A percentile compares a stretch with the other conserved stretches of the same genome.
These are phyloP conservation scores for Tetragnatha montana DNA, from an alignment of 2,888 invertebrate species.

Conservation along the genomic window DNA sequence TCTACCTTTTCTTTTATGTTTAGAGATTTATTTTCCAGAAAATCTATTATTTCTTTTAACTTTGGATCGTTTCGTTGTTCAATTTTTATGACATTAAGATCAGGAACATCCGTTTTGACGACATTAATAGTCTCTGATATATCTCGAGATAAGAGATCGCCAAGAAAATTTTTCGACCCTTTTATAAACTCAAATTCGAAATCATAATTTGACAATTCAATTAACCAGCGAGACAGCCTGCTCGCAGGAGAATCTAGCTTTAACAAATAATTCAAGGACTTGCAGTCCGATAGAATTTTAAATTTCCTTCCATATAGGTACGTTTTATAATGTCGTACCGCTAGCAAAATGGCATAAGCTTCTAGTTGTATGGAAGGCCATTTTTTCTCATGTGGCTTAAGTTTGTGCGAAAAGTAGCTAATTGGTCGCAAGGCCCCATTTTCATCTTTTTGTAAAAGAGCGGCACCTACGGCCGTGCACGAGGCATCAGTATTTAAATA, in stretches of 20 bases:
- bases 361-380: background rate
- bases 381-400: constrained; percentile 1
- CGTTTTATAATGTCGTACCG: background rate
- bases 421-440: background rate
- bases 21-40: background rate
- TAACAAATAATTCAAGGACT: background rate
- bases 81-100: background rate
- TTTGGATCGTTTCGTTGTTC: background rate
- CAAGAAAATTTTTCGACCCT: constrained; percentile 4
- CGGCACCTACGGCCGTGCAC: background rate
- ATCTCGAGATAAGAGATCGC: constrained; percentile 7
- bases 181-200: background rate
- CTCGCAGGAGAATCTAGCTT: constrained; percentile 14
- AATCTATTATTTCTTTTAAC: background rate
- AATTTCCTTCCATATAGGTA: constrained; percentile 10
- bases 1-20: background rate
- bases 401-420: background rate
- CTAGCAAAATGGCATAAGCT: constrained; percentile 26
- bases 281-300: constrained; percentile 11
- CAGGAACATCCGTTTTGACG: background rate
- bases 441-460: constrained; percentile 13
- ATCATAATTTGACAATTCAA: constrained; percentile 23
- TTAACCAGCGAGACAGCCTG: constrained; percentile 3
- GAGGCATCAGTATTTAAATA: no score
- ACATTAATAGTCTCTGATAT: background rate